Base-by-base conservation (phyloP, 2,113 vertebrate species). In the Phalacrocorax pelagicus region DNA sequence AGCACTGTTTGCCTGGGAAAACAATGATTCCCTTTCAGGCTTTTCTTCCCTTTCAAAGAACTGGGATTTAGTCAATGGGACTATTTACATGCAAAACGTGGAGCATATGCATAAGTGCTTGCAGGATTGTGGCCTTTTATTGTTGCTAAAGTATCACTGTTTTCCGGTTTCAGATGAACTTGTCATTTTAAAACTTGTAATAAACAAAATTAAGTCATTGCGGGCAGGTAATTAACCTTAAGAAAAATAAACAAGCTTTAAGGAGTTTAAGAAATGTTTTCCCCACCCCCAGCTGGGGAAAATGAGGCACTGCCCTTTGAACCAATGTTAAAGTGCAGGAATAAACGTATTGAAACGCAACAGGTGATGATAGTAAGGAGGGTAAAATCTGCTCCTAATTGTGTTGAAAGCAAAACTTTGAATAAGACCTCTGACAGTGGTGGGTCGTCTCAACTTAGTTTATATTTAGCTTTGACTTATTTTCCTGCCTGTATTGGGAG, bases 81-180 rank as follows among this genome's bases (percentile, higher is more conserved):
- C 91, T 87, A 95, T 92, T 96, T 94, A 92, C 69, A 95, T 96
- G 97, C 91, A 92, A 94, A 97, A 88, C 55, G 24, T 77, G 91
- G 89, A 92, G 84, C 91, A 94, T 97, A 92, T 90, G 84, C 89
- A 29, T 77, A 92, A 96, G 89, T 92, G 73, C 91, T 97, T 85
- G 95, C 71, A 55, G 73, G 89, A 92, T 51, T 62, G 46, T 42
- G 59, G 89, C 71, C 89, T 95, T 90, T 89, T 80, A 86, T 92
- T 94, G 90, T 92, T 55, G 66, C 81, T 59, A 38, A 82, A 96
- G 62, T 58, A 88, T 86, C 71, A 26, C 84, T 73, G 73, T 88
- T 91, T 97, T 96, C 95, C 26, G 47, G 92, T 95, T 95, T 95
- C 78, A 88, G 93, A 94, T 87, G 80, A 96, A 96, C 93, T 95